Evolutionary conservation across 1,140 invertebrate genomes (phyloP), one percentile per base, ranked within the genome.

Genomic region (Cataglyphis hispanica): DNA sequence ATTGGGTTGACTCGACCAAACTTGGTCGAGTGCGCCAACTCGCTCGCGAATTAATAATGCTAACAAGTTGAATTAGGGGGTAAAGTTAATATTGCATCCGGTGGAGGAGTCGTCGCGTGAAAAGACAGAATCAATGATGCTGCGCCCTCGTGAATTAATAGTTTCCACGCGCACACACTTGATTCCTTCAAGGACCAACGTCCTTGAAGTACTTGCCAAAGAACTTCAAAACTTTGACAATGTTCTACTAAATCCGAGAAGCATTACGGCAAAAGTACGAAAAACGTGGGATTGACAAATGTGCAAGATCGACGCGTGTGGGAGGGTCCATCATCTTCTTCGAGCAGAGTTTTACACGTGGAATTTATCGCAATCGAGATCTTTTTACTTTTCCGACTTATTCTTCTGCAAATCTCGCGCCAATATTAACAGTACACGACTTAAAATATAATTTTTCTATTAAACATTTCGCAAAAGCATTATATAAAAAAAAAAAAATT

Each of bases 181-280:
- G 43, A 58, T 46, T 50, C 46, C 46, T 50, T 87, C 86, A 84
- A 87, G 86, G 72, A 46, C 43, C 8, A 27, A 40, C 50, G 50
- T 56, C 61, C 85, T 84, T 70, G 76, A 72, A 70, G 85, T 76
- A 87, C 72, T 87, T 75, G 16, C 40, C 16, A 25, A 72, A 60
- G 67, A 83, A 53, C 70, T n/a, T 1, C 1, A 63, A n/a, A 63
- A 84, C 34, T 63, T 88, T 2, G 46, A 56, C 37, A 63, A 5
- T 37, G 37, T 53, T 60, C 50, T 34, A 46, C 11, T 10, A 13
- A 37, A 37, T 61, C 56, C 34, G 8, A n/a, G 11, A 16, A 67
- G 61, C 31, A 64, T 77, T 84, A 34, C 40, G 34, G 40, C 19
- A 2, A 78, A 67, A 77, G n/a, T 50, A 31, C 13, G 67, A 61